A percentile compares a stretch with the other conserved stretches of the same genome.
These are phyloP conservation scores for Neria commutata DNA, from an alignment of 2,888 invertebrate genomes.

Conservation along the genomic window DNA sequence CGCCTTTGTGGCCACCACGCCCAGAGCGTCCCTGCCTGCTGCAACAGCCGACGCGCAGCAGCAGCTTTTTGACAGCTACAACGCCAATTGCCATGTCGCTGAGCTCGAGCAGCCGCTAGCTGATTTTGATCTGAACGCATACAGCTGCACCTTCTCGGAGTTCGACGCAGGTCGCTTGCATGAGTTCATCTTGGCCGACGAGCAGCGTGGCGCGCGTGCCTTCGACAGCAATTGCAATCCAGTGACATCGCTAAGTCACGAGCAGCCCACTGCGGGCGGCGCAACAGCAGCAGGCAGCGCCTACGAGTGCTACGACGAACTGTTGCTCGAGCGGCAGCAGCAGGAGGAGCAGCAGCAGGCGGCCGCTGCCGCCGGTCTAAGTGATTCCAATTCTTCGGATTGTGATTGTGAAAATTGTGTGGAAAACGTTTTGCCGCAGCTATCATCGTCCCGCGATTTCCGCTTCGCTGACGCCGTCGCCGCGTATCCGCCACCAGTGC, in stretches of 20 bases:
- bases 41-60: conserved; percentile 12
- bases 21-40: conserved; percentile 19
- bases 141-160: conserved; percentile 37
- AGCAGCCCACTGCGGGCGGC: neutral
- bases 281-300: conserved; percentile 12
- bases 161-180: conserved; percentile 55
- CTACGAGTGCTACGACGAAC: conserved; percentile 55
- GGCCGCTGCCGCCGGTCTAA: conserved; percentile 17
- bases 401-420: conserved; percentile 35
- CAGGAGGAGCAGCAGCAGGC: conserved; percentile 16
- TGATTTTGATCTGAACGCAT: too few relatives aligned
- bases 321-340: conserved; percentile 39
- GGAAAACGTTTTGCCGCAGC: conserved; percentile 10
- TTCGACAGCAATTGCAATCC: conserved; percentile 34
- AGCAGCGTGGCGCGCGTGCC: conserved; percentile 36
- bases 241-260: neutral
- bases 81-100: neutral
- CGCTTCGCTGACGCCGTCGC: neutral
- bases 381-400: conserved; percentile 16
- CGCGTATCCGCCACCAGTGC: too few relatives aligned
- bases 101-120: too few relatives aligned
- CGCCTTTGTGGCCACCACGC: conserved; percentile 35
- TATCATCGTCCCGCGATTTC: too few relatives aligned
- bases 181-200: conserved; percentile 39
- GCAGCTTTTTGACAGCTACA: neutral